These are phyloP conservation scores for Drosophila eohydei DNA, from an alignment of 2,888 invertebrate genomes.

Conservation along the genomic window DNA sequence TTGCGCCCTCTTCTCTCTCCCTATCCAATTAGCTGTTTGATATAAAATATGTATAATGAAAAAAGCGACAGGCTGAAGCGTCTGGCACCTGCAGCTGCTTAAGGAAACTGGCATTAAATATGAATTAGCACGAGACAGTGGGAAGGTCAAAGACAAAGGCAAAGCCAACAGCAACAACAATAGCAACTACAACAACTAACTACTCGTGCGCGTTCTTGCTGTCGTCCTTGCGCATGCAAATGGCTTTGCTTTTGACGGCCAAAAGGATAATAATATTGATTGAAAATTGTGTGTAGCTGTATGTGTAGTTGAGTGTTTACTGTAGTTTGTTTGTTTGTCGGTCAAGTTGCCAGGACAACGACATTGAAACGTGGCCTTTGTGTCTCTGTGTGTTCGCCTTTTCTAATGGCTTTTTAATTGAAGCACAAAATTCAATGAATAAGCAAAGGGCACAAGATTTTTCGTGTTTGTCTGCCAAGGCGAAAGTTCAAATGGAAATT, in stretches of 20 bases:
- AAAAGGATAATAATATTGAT: constrained; percentile 75
- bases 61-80: constrained; percentile 49
- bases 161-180: constrained; percentile 21
- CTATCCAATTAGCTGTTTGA: constrained; percentile 40
- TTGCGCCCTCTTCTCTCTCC: not conserved
- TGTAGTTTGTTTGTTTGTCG: constrained; percentile 52
- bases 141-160: constrained; percentile 61
- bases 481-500: constrained; percentile 50
- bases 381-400: constrained; percentile 19
- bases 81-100: constrained; percentile 60
- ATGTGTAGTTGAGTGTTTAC: constrained; percentile 48
- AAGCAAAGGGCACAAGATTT: constrained; percentile 50
- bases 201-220: constrained; percentile 40
- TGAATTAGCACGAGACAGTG: constrained; percentile 57
- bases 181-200: constrained; percentile 17
- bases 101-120: constrained; percentile 66
- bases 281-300: constrained; percentile 33
- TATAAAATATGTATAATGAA: constrained; percentile 67
- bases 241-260: constrained; percentile 68
- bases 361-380: constrained; percentile 56
- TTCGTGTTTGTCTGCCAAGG: constrained; percentile 20
- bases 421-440: constrained; percentile 75
- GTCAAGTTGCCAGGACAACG: constrained; percentile 70
- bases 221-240: constrained; percentile 59
- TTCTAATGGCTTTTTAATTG: constrained; percentile 75